These are phyloP conservation scores for Alviniconcha marisindica DNA, from an alignment of 1,140 invertebrate genomes.

Conservation along the genomic window DNA sequence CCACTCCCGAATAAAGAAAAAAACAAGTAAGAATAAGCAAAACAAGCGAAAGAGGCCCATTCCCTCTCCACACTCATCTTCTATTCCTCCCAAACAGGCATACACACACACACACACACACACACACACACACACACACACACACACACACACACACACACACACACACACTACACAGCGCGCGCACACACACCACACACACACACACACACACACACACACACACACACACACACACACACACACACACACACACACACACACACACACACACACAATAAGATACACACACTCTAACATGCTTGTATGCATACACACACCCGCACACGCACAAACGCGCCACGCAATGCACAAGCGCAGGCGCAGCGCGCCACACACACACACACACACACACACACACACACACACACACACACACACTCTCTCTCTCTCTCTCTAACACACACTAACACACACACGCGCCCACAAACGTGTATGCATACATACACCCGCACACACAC, in stretches of 20 bases:
- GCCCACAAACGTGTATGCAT: neutral
- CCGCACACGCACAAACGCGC: neutral
- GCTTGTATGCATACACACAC: neutral
- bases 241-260: neutral
- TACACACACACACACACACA: neutral
- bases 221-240: neutral
- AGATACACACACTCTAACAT: neutral
- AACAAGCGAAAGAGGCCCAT: too few relatives aligned
- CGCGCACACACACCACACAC: neutral
- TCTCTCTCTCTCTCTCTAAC: too few relatives aligned
- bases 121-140: conserved; percentile 6
- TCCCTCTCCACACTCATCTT: too few relatives aligned
- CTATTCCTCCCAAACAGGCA: neutral
- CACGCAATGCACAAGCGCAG: neutral
- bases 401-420: conserved; percentile 52
- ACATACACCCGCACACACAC: neutral
- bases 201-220: neutral
- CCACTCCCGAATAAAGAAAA: too few relatives aligned
- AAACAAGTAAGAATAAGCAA: too few relatives aligned
- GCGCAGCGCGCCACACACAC: neutral
- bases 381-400: neutral
- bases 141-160: neutral
- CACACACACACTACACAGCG: too few relatives aligned
- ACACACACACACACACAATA: neutral
- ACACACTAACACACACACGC: too few relatives aligned